Base-by-base conservation (phyloP, 2,797 vertebrate species). In the Sciurus vulgaris region DNA sequence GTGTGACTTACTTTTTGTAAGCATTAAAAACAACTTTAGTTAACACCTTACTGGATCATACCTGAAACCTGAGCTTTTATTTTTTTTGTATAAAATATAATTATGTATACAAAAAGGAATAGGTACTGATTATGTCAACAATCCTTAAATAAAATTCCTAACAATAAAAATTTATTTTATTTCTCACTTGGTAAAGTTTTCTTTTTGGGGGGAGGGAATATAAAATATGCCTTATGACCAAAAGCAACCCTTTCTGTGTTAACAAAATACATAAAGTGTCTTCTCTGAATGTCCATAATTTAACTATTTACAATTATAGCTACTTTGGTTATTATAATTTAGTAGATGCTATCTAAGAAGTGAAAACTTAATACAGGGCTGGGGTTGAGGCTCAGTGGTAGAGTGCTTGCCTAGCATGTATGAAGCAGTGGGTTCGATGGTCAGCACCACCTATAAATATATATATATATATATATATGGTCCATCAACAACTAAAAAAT, bases 181-280 rank as follows among this genome's bases (percentile, higher is more conserved):
- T 38, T 92, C 51, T 54, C 76, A 81, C 67, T 77, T 22, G 26
- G 33, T 49, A 67, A 63, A 81, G 2, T 18, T 77, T 83, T 69
- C 10, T 18, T 47, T 13, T 47, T 59, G 28, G 18, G 24, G 24
- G 14, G 22, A 47, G 9, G 44, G 44, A 47, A 47, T 9, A 47
- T 47, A 47, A 47, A 47, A 74, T 41, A 79, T 13, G 3, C 20
- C 20, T 33, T 35, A 6, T 67, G 54, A 61, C 56, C 81, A 76
- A 78, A 73, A 78, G 63, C 63, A 93, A 92, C 86, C 26, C 15
- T 69, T 82, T 91, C 47, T 83, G 30, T 11, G 24, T 63, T 76
- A n/a, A 24, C n/a, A 33, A 24, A 7, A 47, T 61, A 28, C n/a
- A 67, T 10, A 84, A 0, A 7, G 14, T 28, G 61, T 44, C 17